Base-by-base conservation (phyloP, 92 coral and sea anemone genomes). In the Pocillopora meandrina region DNA sequence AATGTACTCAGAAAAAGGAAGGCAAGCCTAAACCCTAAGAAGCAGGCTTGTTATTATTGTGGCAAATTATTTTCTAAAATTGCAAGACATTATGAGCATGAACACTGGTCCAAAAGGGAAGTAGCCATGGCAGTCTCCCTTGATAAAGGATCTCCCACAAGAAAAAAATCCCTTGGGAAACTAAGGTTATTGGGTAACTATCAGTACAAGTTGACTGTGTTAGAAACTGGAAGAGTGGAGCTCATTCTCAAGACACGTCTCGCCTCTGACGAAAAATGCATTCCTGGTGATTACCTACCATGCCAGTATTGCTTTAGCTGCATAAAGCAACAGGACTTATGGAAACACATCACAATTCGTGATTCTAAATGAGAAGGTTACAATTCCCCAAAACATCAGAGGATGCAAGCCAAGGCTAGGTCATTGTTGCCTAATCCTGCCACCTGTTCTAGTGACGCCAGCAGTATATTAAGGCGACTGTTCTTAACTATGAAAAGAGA, bases 41-140 rank as follows among this genome's bases (percentile, higher is more conserved):
- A 63, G 80, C 90, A 89, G 15, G 75, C 85, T 14, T 89, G 92
- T 72, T 85, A 55, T 65, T 87, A 86, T 74, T 89, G 92, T 79
- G 89, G 74, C 72, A 76, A 81, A 62, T 60, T 89, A 83, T 81
- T 70, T 19, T 36, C 78, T 71, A 86, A 89, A 77, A 56, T 90
- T 64, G 90, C 90, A 70, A 64, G 88, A 77, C 93, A 90, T 56
- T 78, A 78, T 76, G 76, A 82, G 36, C 59, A 65, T 20, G 55
- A 74, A 34, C 90, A 87, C 85, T n/a, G 61, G 66, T 33, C 67
- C 14, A 88, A 87, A 75, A 65, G 61, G 58, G 89, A 89, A 71
- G 92, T 84, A 26, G 80, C 85, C 18, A 73, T 76, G 62, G 92
- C 81, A 20, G 70, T 89, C 47, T 70, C 89, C 36, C 63, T 84